Conservation (phyloP, 2,113 vertebrate species). For the Ictalurus punctatus region DNA sequence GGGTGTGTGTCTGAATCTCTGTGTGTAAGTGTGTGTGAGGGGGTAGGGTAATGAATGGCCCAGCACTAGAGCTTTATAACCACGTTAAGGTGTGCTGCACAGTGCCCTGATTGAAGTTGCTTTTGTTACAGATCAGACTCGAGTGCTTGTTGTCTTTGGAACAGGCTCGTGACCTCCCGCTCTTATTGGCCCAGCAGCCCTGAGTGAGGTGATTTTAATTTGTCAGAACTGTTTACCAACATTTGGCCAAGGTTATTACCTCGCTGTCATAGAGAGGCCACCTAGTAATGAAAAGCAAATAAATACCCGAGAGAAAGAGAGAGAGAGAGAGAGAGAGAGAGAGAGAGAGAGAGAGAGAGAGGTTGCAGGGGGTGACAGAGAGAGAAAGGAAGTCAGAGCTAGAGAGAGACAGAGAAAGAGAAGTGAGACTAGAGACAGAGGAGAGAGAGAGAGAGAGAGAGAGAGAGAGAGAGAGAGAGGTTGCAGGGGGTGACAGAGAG, state of each 20-base stretch:
- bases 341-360: background rate
- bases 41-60: slow-evolving; percentile 14
- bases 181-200: slow-evolving; percentile 33
- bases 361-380: background rate
- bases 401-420: background rate
- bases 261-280: slow-evolving; percentile 71
- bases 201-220: slow-evolving; percentile 74
- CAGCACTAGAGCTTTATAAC: slow-evolving; percentile 45
- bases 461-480: background rate
- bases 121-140: slow-evolving; percentile 49
- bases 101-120: slow-evolving; percentile 44
- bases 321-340: background rate
- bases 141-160: slow-evolving; percentile 33
- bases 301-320: slow-evolving; percentile 63
- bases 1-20: background rate
- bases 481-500: background rate
- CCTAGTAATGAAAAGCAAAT: slow-evolving; percentile 77
- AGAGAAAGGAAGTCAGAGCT: background rate
- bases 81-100: slow-evolving; percentile 33
- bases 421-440: slow-evolving; percentile 7
- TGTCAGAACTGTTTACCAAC: slow-evolving; percentile 81
- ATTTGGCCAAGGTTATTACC: slow-evolving; percentile 76
- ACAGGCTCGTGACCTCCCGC: slow-evolving; percentile 43
- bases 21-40: background rate
- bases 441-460: slow-evolving; percentile 19